Base-by-base conservation (phyloP, 2,797 vertebrate genomes). In the Cottoperca gobio region DNA sequence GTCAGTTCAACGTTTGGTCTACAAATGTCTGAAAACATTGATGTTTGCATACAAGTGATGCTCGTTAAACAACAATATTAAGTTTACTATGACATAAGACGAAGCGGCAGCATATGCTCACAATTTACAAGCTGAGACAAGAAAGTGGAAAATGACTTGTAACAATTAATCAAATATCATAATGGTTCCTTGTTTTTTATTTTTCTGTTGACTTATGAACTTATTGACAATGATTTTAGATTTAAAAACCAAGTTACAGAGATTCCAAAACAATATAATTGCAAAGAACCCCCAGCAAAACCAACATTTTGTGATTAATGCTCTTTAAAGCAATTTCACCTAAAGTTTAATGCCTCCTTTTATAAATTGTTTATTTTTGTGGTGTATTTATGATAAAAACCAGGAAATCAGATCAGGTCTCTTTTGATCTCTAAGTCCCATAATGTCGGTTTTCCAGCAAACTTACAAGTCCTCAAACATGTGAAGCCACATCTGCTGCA, bases 401-500 rank as follows among this genome's bases (percentile, higher is more conserved):
- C 7, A 60, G 39, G 40, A 60, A 28, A 69, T 39, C 0, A 3
- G 21, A 42, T 55, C 24, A 53, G 7, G 14, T 45, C 16, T 58
- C 23, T 62, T 60, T 49, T 77, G 24, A 67, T 45, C 48, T 48
- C 28, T 24, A 45, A 16, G 26, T 65, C 55, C 24, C 8, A 12
- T 42, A 24, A 71, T 82, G 37, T 39, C 39, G n/a, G 28, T 83
- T 61, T 60, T 46, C 28, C n/a, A n/a, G 69, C 57, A 64, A 70
- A 39, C 46, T 48, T 50, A 39, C 54, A 68, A 31, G 23, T 59
- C 24, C 59, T 84, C 66, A 70, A 89, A 88, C 77, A 33, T 33
- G 31, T 67, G 45, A 80, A 82, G 73, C 80, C 86, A 64, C 72
- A 76, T 86, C 73, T 81, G 72, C 84, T 85, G 60, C 77, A 65